Conservation (phyloP, 2,797 vertebrate species). For the Neosilurus mollespiculum region DNA sequence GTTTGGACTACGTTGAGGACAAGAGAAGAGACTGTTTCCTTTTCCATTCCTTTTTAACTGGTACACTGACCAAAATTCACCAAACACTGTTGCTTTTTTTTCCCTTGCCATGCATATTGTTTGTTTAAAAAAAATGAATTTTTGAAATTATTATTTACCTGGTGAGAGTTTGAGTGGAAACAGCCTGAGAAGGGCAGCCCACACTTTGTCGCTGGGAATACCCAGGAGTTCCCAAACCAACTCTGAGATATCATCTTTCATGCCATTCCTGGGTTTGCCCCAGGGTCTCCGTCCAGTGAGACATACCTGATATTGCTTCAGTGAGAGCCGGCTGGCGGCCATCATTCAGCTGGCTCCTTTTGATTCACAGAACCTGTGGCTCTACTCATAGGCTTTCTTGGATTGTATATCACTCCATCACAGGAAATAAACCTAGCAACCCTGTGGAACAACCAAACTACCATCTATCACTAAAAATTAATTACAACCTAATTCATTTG, state of each 20-base stretch:
- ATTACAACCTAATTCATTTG: not conserved
- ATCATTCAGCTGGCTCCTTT: not conserved
- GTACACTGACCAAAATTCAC: not conserved
- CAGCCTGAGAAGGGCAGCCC: not conserved
- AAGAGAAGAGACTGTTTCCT: not conserved
- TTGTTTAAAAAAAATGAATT: not conserved
- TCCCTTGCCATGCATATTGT: not conserved
- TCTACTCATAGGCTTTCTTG: not conserved
- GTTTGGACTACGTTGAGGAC: not conserved
- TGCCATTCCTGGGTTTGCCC: no score
- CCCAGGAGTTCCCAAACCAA: not conserved
- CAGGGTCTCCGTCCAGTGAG: not conserved
- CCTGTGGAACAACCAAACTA: not conserved
- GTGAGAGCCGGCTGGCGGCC: not conserved
- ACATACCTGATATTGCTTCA: not conserved
- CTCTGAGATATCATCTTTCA: not conserved
- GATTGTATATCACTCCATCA: not conserved
- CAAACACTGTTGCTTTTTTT: not conserved
- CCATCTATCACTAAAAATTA: no score
- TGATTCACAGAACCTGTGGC: not conserved
- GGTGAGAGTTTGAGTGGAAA: not conserved
- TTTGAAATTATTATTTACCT: not conserved
- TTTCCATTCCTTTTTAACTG: not conserved
- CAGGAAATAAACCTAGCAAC: not conserved
- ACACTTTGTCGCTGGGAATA: not conserved